A percentile compares a stretch with the other conserved stretches of the same genome.
Conservation (phyloP, 2,113 vertebrate species). For the Anseranas semipalmata region DNA sequence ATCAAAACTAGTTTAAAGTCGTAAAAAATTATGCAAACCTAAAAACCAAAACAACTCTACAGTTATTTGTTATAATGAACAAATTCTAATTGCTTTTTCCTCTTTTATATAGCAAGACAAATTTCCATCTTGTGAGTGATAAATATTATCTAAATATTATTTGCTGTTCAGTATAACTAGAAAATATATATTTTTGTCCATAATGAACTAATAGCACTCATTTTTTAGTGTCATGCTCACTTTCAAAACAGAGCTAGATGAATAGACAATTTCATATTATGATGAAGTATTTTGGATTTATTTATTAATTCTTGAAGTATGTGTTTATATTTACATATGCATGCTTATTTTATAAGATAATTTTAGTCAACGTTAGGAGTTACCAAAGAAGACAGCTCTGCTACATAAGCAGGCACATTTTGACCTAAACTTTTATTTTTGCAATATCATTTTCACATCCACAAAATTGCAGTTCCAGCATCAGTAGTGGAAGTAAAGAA, state of each 20-base stretch:
- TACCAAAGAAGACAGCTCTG: background rate
- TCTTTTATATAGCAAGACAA: background rate
- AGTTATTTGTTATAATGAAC: background rate
- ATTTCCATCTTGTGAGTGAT: background rate
- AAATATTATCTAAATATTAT: background rate
- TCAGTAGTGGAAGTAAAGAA: background rate
- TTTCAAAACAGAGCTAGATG: background rate
- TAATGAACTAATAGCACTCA: background rate
- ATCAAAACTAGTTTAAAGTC: background rate
- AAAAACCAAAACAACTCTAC: background rate
- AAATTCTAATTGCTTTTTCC: background rate
- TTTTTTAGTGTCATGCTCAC: background rate
- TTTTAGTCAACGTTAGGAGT: background rate
- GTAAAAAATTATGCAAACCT: background rate
- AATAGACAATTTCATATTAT: background rate
- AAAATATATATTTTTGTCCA: background rate
- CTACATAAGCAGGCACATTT: background rate
- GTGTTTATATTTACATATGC: background rate
- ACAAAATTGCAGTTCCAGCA: background rate
- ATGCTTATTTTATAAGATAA: background rate
- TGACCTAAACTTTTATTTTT: background rate
- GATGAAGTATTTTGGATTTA: background rate
- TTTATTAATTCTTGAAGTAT: background rate
- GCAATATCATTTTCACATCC: background rate
- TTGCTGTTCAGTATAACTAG: background rate